Percentiles rank a stretch among this genome's conserved stretches.
Conservation (phyloP, 2,888 invertebrate species). For the Stenodema calcarata region DNA sequence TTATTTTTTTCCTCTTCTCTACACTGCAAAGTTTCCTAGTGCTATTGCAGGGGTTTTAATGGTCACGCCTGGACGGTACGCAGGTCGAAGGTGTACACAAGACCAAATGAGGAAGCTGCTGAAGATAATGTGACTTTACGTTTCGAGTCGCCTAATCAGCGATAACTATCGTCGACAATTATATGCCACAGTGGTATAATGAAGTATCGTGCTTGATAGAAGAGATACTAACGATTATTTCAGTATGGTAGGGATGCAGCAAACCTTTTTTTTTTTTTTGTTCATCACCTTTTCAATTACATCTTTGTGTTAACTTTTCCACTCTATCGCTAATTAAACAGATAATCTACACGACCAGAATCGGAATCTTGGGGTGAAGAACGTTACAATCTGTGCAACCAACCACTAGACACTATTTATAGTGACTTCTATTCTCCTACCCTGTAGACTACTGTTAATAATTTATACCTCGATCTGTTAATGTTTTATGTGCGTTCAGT, state of each 20-base stretch:
- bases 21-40: neutral
- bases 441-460: no score
- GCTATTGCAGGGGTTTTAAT: constrained; percentile 25
- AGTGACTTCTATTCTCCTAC: no score
- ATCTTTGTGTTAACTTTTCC: neutral
- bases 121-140: neutral
- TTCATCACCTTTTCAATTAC: neutral
- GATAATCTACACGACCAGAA: neutral
- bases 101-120: constrained; percentile 28
- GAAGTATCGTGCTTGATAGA: constrained; percentile 24
- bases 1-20: neutral
- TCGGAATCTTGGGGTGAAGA: no score
- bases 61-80: constrained; percentile 28
- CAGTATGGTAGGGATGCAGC: neutral
- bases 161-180: constrained; percentile 23
- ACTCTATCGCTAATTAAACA: neutral
- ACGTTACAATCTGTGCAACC: no score
- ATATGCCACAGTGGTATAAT: neutral
- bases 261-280: neutral
- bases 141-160: constrained; percentile 5
- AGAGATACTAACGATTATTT: constrained; percentile 12
- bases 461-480: no score
- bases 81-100: constrained; percentile 3
- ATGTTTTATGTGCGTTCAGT: no score
- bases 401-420: no score